Evolutionary conservation across 1,140 invertebrate genomes (phyloP).

Genomic region (Anadara kagoshimensis): DNA sequence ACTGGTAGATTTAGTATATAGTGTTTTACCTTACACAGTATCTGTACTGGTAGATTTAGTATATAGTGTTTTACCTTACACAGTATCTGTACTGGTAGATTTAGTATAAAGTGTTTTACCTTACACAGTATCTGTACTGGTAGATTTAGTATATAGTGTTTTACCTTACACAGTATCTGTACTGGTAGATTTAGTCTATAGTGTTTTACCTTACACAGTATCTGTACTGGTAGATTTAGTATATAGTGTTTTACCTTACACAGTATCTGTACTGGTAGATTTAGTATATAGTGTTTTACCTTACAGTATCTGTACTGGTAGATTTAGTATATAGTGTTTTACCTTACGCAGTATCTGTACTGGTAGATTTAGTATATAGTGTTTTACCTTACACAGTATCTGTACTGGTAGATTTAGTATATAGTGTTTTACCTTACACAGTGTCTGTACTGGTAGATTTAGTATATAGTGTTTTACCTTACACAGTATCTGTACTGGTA

Average conservation of each 20-base stretch:
- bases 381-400: conserved; percentile 68
- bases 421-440: conserved; percentile 66
- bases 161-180: conserved; percentile 71
- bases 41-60: conserved; percentile 70
- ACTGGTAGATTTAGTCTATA: conserved; percentile 67
- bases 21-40: conserved; percentile 68
- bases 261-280: conserved; percentile 72
- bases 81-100: conserved; percentile 72
- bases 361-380: conserved; percentile 60
- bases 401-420: conserved; percentile 69
- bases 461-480: conserved; percentile 57
- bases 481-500: conserved; percentile 71
- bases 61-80: conserved; percentile 62
- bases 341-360: conserved; percentile 73
- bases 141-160: conserved; percentile 56
- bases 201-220: conserved; percentile 68
- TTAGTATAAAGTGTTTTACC: conserved; percentile 54
- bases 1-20: conserved; percentile 67
- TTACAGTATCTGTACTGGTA: conserved; percentile 72
- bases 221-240: conserved; percentile 70
- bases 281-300: conserved; percentile 54
- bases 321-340: conserved; percentile 52
- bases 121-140: conserved; percentile 71
- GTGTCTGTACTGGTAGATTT: conserved; percentile 72
- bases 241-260: conserved; percentile 62